Conservation (phyloP, 2,797 vertebrate species). For the Acanthurus leucopareius region DNA sequence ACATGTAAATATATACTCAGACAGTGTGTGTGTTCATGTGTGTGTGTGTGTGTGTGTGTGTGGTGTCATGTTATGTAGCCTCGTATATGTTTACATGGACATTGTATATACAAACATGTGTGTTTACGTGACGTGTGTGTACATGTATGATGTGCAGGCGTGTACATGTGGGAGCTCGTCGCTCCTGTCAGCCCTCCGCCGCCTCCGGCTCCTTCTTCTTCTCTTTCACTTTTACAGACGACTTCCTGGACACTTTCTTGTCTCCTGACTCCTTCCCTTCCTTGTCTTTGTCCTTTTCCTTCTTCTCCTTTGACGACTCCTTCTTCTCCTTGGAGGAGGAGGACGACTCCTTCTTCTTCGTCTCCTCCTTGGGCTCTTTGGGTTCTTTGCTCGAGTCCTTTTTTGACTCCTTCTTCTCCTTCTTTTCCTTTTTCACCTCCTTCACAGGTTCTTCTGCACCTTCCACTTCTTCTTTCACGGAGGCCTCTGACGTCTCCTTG, state of each 20-base stretch:
- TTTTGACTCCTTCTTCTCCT: conserved; percentile 76
- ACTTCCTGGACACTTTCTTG: conserved; percentile 75
- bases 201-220: conserved; percentile 82
- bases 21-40: conserved; percentile 11
- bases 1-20: conserved; percentile 49
- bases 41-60: conserved; percentile 5
- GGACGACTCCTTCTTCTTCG: conserved; percentile 63
- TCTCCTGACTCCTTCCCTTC: conserved; percentile 75
- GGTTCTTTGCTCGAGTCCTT: conserved; percentile 72
- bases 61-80: background rate
- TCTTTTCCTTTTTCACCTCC: conserved; percentile 72
- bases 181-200: conserved; percentile 69
- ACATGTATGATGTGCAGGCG: conserved; percentile 11
- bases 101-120: conserved; percentile 31
- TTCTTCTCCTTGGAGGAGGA: conserved; percentile 74
- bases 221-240: conserved; percentile 80
- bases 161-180: too few species aligned
- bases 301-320: conserved; percentile 74
- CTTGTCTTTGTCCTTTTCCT: conserved; percentile 73
- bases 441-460: conserved; percentile 49
- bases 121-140: conserved; percentile 17
- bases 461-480: conserved; percentile 52
- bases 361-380: conserved; percentile 67
- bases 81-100: conserved; percentile 28
- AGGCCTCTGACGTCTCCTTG: conserved; percentile 48